Base-by-base conservation (phyloP, 2,888 invertebrate species). In the Erannis defoliaria region DNA sequence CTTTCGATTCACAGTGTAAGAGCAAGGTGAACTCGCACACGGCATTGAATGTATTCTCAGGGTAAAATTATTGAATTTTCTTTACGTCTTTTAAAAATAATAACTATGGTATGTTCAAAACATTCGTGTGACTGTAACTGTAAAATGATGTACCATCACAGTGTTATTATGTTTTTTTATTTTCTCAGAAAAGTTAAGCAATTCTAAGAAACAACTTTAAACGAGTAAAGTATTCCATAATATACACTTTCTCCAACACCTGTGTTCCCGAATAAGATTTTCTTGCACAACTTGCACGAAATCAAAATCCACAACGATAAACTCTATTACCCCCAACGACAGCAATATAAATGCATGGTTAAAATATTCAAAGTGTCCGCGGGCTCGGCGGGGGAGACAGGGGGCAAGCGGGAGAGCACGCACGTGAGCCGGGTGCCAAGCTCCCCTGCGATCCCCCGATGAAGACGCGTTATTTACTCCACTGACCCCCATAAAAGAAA, bases 401-500 rank as follows among this genome's bases (percentile, higher is more conserved):
- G n/a, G n/a, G n/a, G n/a, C n/a, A n/a, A n/a, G n/a, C n/a, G 42
- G 62, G 59, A 54, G 18, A 18, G 18, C 16, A n/a, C 8, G 48
- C 21, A 59, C 68, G 68, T 64, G 83, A 66, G 59, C 62, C 29
- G 82, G 69, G 67, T 82, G 61, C 73, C 53, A 65, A 78, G 51
- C 21, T 19, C 6, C 43, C 31, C 23, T 29, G 55, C 37, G 23
- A 9, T 35, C 33, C 37, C 43, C 21, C 65, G 79, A 83, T 85
- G 66, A 72, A 77, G 88, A 87, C 83, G 82, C 84, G 85, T 82
- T 88, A 85, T 88, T 86, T 86, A 85, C 85, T 81, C 80, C 82
- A 84, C 77, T 88, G 88, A 88, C 89, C 89, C 82, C 80, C 80
- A 81, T 84, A 83, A 87, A 85, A 84, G 83, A 81, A 87, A 81